Evolutionary conservation across 2,888 invertebrate genomes (phyloP).

Genomic region (Andrena fulva): DNA sequence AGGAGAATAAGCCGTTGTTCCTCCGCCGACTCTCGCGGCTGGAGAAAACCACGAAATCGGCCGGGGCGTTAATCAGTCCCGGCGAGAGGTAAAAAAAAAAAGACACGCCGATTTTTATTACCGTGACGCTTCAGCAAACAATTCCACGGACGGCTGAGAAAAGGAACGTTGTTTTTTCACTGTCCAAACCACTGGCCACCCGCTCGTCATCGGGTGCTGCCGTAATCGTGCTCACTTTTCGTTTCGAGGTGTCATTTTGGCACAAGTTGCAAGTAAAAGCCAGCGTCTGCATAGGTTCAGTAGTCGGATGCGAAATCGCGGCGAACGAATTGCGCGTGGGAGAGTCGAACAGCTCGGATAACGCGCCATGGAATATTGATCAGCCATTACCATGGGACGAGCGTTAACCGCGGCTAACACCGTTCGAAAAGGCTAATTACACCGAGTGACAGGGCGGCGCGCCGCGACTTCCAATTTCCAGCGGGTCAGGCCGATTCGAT

Average conservation of each 20-base stretch:
- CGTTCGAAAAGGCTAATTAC: slow-evolving; percentile 50
- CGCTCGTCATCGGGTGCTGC: not conserved
- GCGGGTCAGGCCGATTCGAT: not conserved
- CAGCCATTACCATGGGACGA: slow-evolving; percentile 41
- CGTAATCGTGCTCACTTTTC: not conserved
- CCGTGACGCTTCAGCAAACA: not conserved
- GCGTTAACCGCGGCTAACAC: slow-evolving; percentile 22
- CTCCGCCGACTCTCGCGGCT: not conserved
- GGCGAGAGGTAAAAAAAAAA: not conserved
- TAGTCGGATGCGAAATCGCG: slow-evolving; percentile 35
- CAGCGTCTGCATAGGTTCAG: not conserved
- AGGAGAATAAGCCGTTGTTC: slow-evolving; percentile 39
- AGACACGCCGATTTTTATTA: not conserved
- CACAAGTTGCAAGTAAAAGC: not conserved
- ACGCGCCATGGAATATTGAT: slow-evolving; percentile 55
- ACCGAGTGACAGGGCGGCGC: not conserved
- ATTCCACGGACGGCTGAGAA: not conserved
- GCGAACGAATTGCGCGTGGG: slow-evolving; percentile 32
- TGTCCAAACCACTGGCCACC: too few relatives aligned
- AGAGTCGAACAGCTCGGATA: slow-evolving; percentile 32
- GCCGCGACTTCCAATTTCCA: slow-evolving; percentile 26
- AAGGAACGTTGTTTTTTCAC: not conserved
- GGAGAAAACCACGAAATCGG: slow-evolving; percentile 9
- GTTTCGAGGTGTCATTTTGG: too few relatives aligned
- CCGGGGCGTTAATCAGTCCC: not conserved